Conservation (phyloP, 2,888 invertebrate genomes). For the Opisthograptis luteolata region DNA sequence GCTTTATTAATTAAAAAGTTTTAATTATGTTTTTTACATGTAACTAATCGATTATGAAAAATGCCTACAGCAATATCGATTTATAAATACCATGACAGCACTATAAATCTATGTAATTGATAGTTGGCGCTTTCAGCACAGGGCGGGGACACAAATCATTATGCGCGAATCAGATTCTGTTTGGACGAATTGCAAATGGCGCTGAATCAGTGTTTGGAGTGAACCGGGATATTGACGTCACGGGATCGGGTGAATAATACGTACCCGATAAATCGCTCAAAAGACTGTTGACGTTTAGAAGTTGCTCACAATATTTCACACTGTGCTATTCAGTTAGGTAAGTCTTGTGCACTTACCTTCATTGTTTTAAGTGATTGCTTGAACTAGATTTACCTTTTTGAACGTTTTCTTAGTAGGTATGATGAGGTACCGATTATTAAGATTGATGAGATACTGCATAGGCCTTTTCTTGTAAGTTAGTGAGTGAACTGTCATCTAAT, state of each 20-base stretch:
- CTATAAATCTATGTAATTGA: slow-evolving; percentile 47
- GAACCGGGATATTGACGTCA: slow-evolving; percentile 36
- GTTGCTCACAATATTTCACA: no score
- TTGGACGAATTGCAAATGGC: slow-evolving; percentile 53
- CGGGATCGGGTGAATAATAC: slow-evolving; percentile 12
- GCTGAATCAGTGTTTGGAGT: slow-evolving; percentile 43
- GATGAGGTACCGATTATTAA: no score
- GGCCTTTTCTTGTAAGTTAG: no score
- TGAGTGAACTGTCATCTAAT: no score
- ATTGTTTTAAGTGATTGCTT: no score
- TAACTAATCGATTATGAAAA: slow-evolving; percentile 19
- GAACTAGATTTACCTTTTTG: no score
- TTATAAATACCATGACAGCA: slow-evolving; percentile 24
- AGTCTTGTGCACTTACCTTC: no score
- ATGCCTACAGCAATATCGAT: slow-evolving; percentile 25
- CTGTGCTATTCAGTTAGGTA: no score
- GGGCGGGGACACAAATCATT: slow-evolving; percentile 51
- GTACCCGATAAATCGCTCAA: neutral
- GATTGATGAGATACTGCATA: no score
- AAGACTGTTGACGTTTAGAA: no score
- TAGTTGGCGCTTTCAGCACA: slow-evolving; percentile 49
- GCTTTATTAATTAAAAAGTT: neutral
- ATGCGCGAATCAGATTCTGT: slow-evolving; percentile 45
- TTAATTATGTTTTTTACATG: neutral
- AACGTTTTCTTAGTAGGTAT: no score